Evolutionary conservation across 2,797 vertebrate species (phyloP).

Genomic region (Phrynocephalus guinanensis): DNA sequence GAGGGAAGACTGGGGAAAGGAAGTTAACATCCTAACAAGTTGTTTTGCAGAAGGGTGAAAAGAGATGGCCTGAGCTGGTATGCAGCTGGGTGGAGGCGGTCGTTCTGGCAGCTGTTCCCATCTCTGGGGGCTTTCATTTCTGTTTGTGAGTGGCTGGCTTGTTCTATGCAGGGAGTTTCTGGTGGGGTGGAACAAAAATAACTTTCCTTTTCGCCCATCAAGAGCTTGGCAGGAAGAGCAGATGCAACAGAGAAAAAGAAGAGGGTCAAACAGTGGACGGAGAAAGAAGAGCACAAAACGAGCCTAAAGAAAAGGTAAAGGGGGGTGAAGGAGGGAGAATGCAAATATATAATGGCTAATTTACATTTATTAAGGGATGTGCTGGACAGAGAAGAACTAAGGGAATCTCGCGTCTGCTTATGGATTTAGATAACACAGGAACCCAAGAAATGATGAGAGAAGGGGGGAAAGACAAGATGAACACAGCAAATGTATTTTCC

Average conservation of each 20-base stretch:
- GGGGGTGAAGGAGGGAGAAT: not conserved
- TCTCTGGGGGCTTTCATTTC: slow-evolving; percentile 14
- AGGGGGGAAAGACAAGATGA: not conserved
- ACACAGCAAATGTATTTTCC: not conserved
- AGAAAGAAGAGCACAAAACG: not conserved
- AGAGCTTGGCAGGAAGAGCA: not conserved
- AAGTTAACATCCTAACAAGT: not conserved
- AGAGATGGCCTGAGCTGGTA: not conserved
- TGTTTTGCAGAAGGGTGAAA: not conserved
- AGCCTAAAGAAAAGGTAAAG: slow-evolving; percentile 12
- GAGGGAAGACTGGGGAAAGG: not conserved
- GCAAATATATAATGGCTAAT: not conserved
- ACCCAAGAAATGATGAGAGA: not conserved
- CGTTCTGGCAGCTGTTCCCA: not conserved
- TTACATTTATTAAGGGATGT: not conserved
- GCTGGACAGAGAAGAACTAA: not conserved
- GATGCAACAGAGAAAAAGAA: not conserved
- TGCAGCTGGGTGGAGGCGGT: slow-evolving; percentile 14
- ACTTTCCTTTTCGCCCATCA: no score
- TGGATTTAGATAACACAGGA: not conserved
- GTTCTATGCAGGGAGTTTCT: not conserved
- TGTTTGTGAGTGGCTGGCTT: not conserved
- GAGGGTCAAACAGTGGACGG: not conserved
- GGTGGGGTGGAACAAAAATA: not conserved
- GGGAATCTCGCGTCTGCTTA: no score